These are phyloP conservation scores for Rousettus leschenaultii DNA, from an alignment of 2,113 vertebrate species.

Conservation along the genomic window DNA sequence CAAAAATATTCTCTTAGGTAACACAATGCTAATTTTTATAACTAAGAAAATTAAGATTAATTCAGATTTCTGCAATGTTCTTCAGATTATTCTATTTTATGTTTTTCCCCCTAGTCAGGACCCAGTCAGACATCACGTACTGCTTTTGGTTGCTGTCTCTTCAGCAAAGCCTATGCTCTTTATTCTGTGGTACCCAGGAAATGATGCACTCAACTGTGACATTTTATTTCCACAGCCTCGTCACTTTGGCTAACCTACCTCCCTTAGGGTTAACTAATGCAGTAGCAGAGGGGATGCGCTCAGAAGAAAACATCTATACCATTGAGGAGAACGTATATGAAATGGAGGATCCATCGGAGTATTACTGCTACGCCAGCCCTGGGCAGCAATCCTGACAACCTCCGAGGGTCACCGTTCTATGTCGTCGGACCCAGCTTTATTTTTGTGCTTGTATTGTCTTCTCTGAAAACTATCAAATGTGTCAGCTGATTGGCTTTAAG, in stretches of 20 bases:
- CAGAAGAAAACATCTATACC: conserved; percentile 62
- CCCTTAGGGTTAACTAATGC: neutral
- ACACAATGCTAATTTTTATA: neutral
- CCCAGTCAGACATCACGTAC: neutral
- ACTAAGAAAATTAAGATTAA: neutral
- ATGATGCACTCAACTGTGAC: neutral
- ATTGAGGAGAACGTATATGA: conserved; percentile 60
- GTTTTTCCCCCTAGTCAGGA: neutral
- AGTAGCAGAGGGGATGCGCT: neutral
- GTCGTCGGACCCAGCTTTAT: neutral
- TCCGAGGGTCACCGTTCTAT: neutral
- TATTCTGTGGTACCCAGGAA: neutral
- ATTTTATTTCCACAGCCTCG: conserved; percentile 42
- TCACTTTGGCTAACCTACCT: neutral
- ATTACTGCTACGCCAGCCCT: neutral
- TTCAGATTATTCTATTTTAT: neutral
- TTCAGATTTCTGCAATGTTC: neutral
- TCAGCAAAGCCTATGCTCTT: neutral
- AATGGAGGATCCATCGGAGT: neutral
- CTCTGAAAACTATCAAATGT: neutral
- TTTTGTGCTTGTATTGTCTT: neutral
- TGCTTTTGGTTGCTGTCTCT: neutral
- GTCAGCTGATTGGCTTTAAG: neutral
- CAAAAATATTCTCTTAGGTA: neutral
- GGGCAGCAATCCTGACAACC: neutral